phyloP scores from a whole-genome alignment of 2,888 invertebrate species.

The Eucera pruinosa region DNA sequence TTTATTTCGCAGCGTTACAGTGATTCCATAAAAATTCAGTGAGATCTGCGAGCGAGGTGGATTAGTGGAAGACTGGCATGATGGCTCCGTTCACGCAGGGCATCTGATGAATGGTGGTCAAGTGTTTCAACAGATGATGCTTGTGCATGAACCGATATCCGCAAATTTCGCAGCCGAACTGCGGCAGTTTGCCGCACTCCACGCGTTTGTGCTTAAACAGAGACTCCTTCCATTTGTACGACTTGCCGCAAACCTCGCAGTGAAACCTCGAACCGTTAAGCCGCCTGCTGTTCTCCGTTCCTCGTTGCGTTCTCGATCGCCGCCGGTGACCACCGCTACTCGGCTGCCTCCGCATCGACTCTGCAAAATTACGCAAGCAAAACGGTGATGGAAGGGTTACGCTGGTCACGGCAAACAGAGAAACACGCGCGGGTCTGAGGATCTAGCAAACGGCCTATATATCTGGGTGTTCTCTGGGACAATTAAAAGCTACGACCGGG shows the following conservation, averaged over 20 bases:
- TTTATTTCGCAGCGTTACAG: constrained; percentile 37
- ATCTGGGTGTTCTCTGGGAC: too few relatives aligned
- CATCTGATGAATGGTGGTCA: constrained; percentile 69
- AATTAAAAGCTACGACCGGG: too few relatives aligned
- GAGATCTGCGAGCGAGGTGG: neutral
- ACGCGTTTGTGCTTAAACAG: constrained; percentile 78
- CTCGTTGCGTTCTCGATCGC: neutral
- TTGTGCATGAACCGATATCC: constrained; percentile 84
- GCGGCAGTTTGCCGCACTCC: constrained; percentile 80
- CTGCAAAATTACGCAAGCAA: constrained; percentile 51
- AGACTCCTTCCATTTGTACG: constrained; percentile 80
- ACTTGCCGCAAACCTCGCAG: constrained; percentile 78
- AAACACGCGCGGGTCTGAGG: too few relatives aligned
- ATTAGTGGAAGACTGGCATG: constrained; percentile 13
- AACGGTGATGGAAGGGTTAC: constrained; percentile 14
- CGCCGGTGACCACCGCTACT: neutral
- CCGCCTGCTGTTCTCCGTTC: neutral
- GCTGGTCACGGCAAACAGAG: too few relatives aligned
- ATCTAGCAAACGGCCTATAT: too few relatives aligned
- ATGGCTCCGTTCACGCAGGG: neutral
- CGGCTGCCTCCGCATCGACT: neutral
- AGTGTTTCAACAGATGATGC: constrained; percentile 83
- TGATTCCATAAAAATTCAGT: neutral
- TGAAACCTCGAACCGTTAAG: constrained; percentile 63
- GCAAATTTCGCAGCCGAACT: constrained; percentile 81